These are phyloP conservation scores for Chromoteleia sp. DNA, from an alignment of 2,888 invertebrate species.

Conservation along the genomic window DNA sequence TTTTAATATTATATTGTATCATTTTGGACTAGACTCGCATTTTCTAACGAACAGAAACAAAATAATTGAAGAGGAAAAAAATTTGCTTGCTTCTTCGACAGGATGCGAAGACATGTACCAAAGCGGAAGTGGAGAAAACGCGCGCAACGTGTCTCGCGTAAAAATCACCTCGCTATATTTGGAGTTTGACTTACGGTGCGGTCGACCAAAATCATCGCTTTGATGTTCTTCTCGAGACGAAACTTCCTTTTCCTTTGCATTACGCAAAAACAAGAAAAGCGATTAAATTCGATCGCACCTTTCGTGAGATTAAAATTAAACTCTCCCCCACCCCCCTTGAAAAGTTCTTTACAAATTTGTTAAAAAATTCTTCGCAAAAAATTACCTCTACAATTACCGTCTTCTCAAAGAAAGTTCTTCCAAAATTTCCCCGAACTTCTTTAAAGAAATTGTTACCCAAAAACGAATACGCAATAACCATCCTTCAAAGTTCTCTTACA, in stretches of 20 bases:
- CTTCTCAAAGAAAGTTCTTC: too few relatives aligned
- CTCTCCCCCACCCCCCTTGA: too few relatives aligned
- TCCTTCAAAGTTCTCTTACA: too few relatives aligned
- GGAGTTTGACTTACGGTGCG: slow-evolving; percentile 26
- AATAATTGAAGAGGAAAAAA: too few relatives aligned
- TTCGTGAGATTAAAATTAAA: neutral
- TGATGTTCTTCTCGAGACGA: slow-evolving; percentile 28
- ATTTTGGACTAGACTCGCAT: neutral
- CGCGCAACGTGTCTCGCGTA: slow-evolving; percentile 65
- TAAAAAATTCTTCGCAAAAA: too few relatives aligned
- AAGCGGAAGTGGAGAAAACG: slow-evolving; percentile 69
- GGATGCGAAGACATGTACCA: slow-evolving; percentile 54
- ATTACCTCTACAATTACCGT: too few relatives aligned
- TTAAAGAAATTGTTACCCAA: too few relatives aligned
- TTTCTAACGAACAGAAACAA: neutral
- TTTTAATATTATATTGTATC: too few relatives aligned
- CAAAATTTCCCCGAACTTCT: too few relatives aligned
- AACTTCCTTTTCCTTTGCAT: slow-evolving; percentile 34
- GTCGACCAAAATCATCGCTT: slow-evolving; percentile 42
- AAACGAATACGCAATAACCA: too few relatives aligned
- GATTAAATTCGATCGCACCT: neutral
- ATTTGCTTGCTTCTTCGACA: slow-evolving; percentile 17
- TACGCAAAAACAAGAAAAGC: slow-evolving; percentile 36
- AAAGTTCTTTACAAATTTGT: too few relatives aligned
- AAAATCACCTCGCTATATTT: slow-evolving; percentile 60